Percentiles rank a stretch among this genome's conserved stretches.
phyloP scores from a whole-genome alignment of 2,113 vertebrate genomes.

The Eulemur macaco region DNA sequence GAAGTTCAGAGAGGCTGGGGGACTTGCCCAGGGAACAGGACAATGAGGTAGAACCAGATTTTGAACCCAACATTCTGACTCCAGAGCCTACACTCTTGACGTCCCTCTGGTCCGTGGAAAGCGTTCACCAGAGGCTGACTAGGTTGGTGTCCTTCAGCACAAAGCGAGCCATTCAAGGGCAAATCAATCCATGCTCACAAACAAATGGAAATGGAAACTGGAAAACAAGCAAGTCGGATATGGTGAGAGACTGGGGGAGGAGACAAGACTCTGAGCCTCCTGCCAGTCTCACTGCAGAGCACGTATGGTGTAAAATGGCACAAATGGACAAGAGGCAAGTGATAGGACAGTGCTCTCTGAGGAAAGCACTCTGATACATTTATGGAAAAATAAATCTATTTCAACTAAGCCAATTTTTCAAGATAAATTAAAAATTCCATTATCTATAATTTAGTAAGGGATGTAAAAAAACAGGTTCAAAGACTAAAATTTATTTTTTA shows the following conservation, averaged over 20 bases:
- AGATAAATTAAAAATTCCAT: neutral
- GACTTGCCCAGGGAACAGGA: neutral
- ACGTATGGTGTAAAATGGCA: neutral
- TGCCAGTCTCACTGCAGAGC: neutral
- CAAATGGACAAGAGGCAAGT: neutral
- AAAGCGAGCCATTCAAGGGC: neutral
- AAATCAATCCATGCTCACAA: neutral
- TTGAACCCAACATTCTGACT: neutral
- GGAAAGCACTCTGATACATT: neutral
- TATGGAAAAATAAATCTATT: neutral
- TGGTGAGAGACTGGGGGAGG: conserved; percentile 37
- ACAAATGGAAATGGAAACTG: neutral
- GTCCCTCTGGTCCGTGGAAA: neutral
- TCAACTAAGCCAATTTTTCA: neutral
- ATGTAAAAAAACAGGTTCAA: neutral
- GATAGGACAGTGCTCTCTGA: neutral
- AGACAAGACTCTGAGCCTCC: neutral
- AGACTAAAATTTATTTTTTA: conserved; percentile 27
- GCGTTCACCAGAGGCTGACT: neutral
- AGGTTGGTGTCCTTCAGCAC: rapidly evolving
- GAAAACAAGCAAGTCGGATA: neutral
- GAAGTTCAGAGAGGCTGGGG: neutral
- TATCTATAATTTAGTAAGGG: neutral
- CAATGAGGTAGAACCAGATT: neutral
- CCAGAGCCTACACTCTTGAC: too few species aligned